A percentile compares a stretch with the other conserved stretches of the same genome.
Evolutionary conservation across 2,797 vertebrate species (phyloP).

Genomic region (Sebastes itinus): DNA sequence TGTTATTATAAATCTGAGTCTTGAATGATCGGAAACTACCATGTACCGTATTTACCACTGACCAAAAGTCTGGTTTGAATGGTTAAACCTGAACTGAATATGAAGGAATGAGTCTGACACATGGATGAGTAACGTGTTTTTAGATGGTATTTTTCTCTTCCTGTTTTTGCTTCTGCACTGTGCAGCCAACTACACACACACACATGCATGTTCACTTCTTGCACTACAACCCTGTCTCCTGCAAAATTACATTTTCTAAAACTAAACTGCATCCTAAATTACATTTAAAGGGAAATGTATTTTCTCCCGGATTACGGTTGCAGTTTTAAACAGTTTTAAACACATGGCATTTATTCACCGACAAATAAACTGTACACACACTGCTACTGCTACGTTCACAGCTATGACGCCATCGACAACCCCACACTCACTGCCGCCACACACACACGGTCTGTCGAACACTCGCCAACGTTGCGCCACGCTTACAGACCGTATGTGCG

Average conservation of each 20-base stretch:
- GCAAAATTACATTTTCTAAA: background rate
- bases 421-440: too few relatives aligned
- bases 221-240: background rate
- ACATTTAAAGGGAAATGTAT: rapidly evolving
- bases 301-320: background rate
- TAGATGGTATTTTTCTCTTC: background rate
- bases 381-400: too few relatives aligned
- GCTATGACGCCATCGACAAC: too few relatives aligned
- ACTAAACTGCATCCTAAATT: background rate
- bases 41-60: background rate
- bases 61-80: background rate
- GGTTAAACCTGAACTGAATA: background rate
- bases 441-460: too few relatives aligned
- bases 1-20: background rate
- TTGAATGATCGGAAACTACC: background rate
- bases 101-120: background rate
- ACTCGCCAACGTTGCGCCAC: too few relatives aligned
- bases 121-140: background rate
- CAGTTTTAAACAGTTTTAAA: background rate
- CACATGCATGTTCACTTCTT: background rate
- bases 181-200: background rate
- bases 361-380: too few relatives aligned
- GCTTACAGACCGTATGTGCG: too few relatives aligned
- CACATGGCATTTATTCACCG: too few relatives aligned
- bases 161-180: background rate